phyloP scores from a whole-genome alignment of 2,888 invertebrate genomes.

The Caradrina kadenii region DNA sequence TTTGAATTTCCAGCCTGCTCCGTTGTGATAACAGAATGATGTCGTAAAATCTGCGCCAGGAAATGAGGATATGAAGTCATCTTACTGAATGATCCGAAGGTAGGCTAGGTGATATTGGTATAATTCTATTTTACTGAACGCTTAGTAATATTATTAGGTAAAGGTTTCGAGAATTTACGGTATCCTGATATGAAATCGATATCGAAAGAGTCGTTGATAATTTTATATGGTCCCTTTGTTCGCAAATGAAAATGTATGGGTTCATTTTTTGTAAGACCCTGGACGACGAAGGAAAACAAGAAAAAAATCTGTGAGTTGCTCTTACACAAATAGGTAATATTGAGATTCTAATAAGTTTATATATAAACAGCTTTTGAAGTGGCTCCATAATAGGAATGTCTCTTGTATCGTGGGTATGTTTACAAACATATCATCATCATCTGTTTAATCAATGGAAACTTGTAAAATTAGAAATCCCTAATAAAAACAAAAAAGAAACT shows the following conservation, averaged over 20 bases:
- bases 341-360: not conserved
- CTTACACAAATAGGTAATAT: not conserved
- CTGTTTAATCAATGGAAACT: too few species aligned
- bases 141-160: conserved; percentile 29
- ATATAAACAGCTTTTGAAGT: not conserved
- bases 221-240: conserved; percentile 23
- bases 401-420: too few species aligned
- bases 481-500: too few species aligned
- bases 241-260: conserved; percentile 8
- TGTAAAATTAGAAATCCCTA: too few species aligned
- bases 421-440: too few species aligned
- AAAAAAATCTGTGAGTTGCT: not conserved
- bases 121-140: conserved; percentile 54
- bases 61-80: conserved; percentile 69
- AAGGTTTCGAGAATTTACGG: conserved; percentile 36
- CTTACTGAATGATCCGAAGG: conserved; percentile 58
- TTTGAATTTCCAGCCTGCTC: conserved; percentile 69
- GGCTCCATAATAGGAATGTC: too few species aligned
- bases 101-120: conserved; percentile 57
- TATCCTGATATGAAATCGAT: conserved; percentile 46
- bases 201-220: conserved; percentile 20
- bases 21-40: conserved; percentile 74
- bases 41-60: conserved; percentile 73
- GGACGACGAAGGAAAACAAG: not conserved
- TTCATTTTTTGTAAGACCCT: conserved; percentile 6